Evolutionary conservation across 2,797 vertebrate genomes (phyloP), one percentile per base, ranked within the genome.

Genomic region (Chrysocyon brachyurus): DNA sequence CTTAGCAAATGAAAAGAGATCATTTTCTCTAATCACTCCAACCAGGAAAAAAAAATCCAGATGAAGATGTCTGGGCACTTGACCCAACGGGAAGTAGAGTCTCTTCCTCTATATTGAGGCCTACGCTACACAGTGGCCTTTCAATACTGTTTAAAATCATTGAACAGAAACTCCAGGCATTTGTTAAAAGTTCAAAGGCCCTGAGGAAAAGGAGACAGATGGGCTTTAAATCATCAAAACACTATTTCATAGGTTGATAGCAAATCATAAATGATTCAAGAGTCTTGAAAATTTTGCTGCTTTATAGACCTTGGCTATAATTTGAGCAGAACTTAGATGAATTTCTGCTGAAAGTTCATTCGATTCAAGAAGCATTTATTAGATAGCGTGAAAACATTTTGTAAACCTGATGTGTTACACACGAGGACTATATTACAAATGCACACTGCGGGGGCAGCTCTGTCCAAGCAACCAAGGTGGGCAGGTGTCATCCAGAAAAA

Each of bases 281-380:
- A 79, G 83, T 83, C 91, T 96, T 96, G 92, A 93, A 97, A 88
- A 93, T 73, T 54, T 75, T 92, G 61, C 59, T 86, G 36, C 36
- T 97, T 96, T 96, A 89, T 89, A 96, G 82, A 95, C 72, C 40
- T 93, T 95, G 61, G 56, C 87, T 94, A 8, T 96, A 96, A 92
- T 91, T 89, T 96, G 68, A 78, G 11, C 78, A 96, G 90, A 96
- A 93, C 52, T 94, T 94, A 87, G 36, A 91, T 75, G 73, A 92
- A 79, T 94, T 94, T 97, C 56, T 91, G 19, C 87, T 89, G 78
- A 89, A 96, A 96, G 66, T 95, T 95, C 73, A 96, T 95, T 95
- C 77, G 91, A 94, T 82, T 93, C 68, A 89, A 90, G 22, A 66
- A 86, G 33, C 73, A 83, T 90, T 94, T 91, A 91, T 91, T 91